Evolutionary conservation across 2,888 invertebrate species (phyloP).

Genomic region (Spialia ferax): DNA sequence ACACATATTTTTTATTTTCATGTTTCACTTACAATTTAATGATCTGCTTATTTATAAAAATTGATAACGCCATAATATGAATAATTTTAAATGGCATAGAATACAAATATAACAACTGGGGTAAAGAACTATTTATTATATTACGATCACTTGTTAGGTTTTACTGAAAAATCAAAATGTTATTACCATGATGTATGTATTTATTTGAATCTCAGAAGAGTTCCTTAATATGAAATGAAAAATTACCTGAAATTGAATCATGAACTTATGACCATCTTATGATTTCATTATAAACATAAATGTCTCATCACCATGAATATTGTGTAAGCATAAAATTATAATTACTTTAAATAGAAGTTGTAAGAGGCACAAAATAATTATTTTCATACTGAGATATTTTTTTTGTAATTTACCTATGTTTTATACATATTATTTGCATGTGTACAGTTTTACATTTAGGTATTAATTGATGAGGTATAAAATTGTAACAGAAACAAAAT

Average conservation of each 20-base stretch:
- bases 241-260: too few species aligned
- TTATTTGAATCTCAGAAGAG: background rate
- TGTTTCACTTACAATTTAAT: conserved; percentile 45
- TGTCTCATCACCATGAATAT: too few species aligned
- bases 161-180: background rate
- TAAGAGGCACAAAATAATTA: too few species aligned
- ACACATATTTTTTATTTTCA: conserved; percentile 45
- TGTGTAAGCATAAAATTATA: too few species aligned
- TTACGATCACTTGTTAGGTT: background rate
- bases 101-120: background rate
- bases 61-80: background rate
- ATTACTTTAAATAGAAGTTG: too few species aligned
- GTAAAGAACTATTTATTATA: background rate
- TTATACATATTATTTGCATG: too few species aligned
- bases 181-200: background rate
- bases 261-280: background rate
- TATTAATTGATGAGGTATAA: too few species aligned
- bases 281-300: background rate
- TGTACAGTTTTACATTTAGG: too few species aligned
- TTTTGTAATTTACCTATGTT: too few species aligned
- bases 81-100: background rate
- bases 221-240: background rate
- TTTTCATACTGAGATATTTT: too few species aligned
- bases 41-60: background rate
- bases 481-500: too few species aligned